Evolutionary conservation across 2,113 vertebrate genomes (phyloP), one percentile per base, ranked within the genome.

Genomic region (Pygoscelis adeliae): DNA sequence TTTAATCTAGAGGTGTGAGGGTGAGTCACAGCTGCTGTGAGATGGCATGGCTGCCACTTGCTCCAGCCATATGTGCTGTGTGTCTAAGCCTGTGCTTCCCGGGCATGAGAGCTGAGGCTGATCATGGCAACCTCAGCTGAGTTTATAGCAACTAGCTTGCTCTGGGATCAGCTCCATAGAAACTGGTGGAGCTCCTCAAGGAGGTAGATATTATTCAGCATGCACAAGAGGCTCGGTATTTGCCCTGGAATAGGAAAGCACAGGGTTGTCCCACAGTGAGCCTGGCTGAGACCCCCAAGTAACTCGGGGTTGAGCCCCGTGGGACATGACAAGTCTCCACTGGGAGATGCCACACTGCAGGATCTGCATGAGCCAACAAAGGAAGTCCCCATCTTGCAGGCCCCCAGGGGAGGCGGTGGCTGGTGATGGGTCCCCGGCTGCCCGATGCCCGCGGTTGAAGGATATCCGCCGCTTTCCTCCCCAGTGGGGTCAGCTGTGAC

Each of bases 271-370:
- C 61, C 66, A 49, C 0, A 0, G 30, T 58, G 30, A 91, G 47
- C 38, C 71, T 74, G 52, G 42, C 34, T 5, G 6, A 36, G 29
- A 85, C 23, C 22, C 22, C 49, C 1, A 2, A n/a, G 26, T 50
- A 29, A 27, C 55, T 86, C 0, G 0, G 14, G n/a, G 29, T 12
- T 71, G 26, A 88, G 42, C 5, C 23, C 71, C 0, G 0, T 66
- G 66, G 34, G 30, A 71, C 15, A 3, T 11, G 29, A 53, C 14
- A 66, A 71, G 21, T 17, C 18, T 52, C 34, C 22, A 6, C 38
- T 9, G 29, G 59, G 76, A 82, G 21, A 26, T 73, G 44, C 84
- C 69, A 13, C 0, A 0, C 18, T 55, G 32, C 7, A 10, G 59
- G 49, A 61, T 53, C 30, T 38, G 21, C 10, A 23, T 9, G 8